phyloP scores from a whole-genome alignment of 2,888 invertebrate species.

The Tachina fera region DNA sequence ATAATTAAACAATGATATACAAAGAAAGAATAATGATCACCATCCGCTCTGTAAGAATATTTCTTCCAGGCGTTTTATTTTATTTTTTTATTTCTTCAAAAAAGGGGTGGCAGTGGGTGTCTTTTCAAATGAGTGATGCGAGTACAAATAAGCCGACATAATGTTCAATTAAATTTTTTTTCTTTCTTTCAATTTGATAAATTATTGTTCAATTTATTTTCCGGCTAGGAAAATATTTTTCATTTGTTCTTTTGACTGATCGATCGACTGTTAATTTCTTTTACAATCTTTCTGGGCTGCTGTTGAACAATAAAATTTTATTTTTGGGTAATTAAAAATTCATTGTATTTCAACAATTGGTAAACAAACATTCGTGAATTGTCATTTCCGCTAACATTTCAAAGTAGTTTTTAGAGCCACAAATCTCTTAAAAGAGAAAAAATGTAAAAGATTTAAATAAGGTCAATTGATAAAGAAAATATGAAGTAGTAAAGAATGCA shows the following conservation, averaged over 20 bases:
- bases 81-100: not conserved
- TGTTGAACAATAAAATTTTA: constrained; percentile 3
- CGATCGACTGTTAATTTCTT: constrained; percentile 35
- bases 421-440: no score
- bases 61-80: not conserved
- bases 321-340: constrained; percentile 38
- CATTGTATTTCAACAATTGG: constrained; percentile 26
- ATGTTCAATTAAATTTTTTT: constrained; percentile 19
- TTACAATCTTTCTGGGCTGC: constrained; percentile 55
- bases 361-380: constrained; percentile 63
- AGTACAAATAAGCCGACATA: constrained; percentile 30
- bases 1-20: constrained; percentile 44
- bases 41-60: constrained; percentile 34
- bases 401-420: not conserved
- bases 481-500: no score
- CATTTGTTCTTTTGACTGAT: constrained; percentile 39
- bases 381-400: constrained; percentile 61
- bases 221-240: constrained; percentile 52
- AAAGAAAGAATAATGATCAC: constrained; percentile 35
- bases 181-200: constrained; percentile 21
- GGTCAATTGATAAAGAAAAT: no score
- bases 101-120: constrained; percentile 40
- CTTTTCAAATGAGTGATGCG: constrained; percentile 21
- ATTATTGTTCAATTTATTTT: constrained; percentile 54
- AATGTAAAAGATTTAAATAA: no score